A percentile compares a stretch with the other conserved stretches of the same genome.
phyloP scores from a whole-genome alignment of 92 coral and sea anemone species.

The Micromussa lordhowensis region DNA sequence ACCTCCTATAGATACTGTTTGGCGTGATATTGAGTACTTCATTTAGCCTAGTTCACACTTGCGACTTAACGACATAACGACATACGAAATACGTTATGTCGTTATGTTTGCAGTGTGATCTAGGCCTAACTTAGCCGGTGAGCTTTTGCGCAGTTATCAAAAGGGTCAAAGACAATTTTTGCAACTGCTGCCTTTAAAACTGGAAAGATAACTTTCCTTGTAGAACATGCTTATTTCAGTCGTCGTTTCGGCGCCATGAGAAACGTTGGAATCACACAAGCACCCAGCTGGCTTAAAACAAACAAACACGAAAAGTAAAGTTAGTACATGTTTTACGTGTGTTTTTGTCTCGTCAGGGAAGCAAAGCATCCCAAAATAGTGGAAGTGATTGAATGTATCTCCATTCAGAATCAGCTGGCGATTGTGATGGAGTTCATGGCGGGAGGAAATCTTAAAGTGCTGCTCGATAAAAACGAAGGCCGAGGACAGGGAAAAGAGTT shows the following conservation, averaged over 20 bases:
- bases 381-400: conserved; percentile 64
- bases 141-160: not conserved
- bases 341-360: conserved; percentile 26
- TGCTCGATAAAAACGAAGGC: conserved; percentile 23
- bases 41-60: too few relatives aligned
- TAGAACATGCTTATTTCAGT: too few relatives aligned
- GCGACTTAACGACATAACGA: too few relatives aligned
- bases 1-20: too few relatives aligned
- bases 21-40: too few relatives aligned
- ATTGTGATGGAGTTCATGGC: conserved; percentile 76
- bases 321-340: not conserved
- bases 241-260: not conserved
- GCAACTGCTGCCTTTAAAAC: not conserved
- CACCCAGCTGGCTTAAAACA: too few relatives aligned
- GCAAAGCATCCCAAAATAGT: conserved; percentile 72
- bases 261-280: not conserved
- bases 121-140: not conserved
- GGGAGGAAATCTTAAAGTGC: conserved; percentile 60
- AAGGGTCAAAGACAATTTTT: not conserved
- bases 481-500: conserved; percentile 49
- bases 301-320: not conserved
- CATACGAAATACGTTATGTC: too few relatives aligned
- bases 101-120: too few relatives aligned
- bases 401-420: conserved; percentile 64
- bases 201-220: not conserved